Percentiles rank a stretch among this genome's conserved stretches.
Evolutionary conservation across 1,140 invertebrate species (phyloP).

Genomic region (Laupala kohalensis): DNA sequence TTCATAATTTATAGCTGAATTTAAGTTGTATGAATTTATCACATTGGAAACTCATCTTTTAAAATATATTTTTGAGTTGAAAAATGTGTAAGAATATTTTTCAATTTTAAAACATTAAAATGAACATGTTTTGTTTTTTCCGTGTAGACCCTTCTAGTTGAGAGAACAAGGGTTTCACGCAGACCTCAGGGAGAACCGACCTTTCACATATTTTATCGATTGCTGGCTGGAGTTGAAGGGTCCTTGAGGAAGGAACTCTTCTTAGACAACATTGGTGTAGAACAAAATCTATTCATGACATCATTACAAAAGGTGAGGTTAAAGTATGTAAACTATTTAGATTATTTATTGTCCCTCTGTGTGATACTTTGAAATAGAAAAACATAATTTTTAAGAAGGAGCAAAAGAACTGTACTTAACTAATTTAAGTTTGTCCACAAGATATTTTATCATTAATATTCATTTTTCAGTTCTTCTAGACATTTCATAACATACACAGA

Average conservation of each 20-base stretch:
- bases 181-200: constrained; percentile 55
- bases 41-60: no score
- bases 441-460: no score
- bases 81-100: no score
- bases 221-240: constrained; percentile 72
- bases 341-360: neutral
- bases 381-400: no score
- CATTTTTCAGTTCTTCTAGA: no score
- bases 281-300: constrained; percentile 66
- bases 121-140: constrained; percentile 11
- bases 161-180: constrained; percentile 57
- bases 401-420: no score
- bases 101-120: neutral
- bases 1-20: no score
- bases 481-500: no score
- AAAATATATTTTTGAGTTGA: no score
- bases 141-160: constrained; percentile 51
- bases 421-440: no score
- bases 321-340: neutral
- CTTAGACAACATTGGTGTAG: constrained; percentile 58
- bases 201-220: constrained; percentile 70
- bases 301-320: constrained; percentile 48
- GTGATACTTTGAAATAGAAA: no score
- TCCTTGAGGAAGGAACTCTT: constrained; percentile 62
- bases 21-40: no score